Percentiles rank a stretch among this genome's conserved stretches.
These are phyloP conservation scores for Calidris pugnax DNA, from an alignment of 2,113 vertebrate genomes.

Conservation along the genomic window DNA sequence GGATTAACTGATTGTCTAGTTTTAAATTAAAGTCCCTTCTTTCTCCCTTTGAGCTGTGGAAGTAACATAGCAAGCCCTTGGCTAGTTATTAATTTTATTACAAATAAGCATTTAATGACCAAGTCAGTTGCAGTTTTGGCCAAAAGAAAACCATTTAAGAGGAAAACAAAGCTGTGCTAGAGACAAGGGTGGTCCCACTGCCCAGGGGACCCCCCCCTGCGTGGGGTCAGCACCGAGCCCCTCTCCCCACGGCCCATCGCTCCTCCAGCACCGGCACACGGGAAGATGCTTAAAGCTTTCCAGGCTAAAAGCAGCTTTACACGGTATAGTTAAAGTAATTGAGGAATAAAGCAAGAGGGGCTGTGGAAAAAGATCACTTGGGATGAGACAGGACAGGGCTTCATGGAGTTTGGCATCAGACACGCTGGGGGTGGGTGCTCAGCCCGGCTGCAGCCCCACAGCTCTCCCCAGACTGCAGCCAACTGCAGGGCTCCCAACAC, in stretches of 20 bases:
- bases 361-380: not conserved
- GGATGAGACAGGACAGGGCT: not conserved
- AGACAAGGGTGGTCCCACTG: not conserved
- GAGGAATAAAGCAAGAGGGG: not conserved
- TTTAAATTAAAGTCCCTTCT: too few relatives aligned
- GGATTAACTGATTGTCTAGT: too few relatives aligned
- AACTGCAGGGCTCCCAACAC: not conserved
- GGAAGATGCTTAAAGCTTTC: fast-evolving
- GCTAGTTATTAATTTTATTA: not conserved
- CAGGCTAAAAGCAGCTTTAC: not conserved
- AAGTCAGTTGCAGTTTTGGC: not conserved
- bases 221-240: not conserved
- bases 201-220: fast-evolving
- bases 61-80: not conserved
- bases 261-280: not conserved
- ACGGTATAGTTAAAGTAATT: not conserved
- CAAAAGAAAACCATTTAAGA: not conserved
- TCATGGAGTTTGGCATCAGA: not conserved
- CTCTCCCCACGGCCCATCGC: fast-evolving
- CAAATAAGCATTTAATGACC: not conserved
- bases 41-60: fast-evolving
- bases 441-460: not conserved
- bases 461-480: not conserved
- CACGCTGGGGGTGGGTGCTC: too few relatives aligned
- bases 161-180: not conserved